phyloP scores from a whole-genome alignment of 1,140 invertebrate genomes.

The Drosophila varians region DNA sequence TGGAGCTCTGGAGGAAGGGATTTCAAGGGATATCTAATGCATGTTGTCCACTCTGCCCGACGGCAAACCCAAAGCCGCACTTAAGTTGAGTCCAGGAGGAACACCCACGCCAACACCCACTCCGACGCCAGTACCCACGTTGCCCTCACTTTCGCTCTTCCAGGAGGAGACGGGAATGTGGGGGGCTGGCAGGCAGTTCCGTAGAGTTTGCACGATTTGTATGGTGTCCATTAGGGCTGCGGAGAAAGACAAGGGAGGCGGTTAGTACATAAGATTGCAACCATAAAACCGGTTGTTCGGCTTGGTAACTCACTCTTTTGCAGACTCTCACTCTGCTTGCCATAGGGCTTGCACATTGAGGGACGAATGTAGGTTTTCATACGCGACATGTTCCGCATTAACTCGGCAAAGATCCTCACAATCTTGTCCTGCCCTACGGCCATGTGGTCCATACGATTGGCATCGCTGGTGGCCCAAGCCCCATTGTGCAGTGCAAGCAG shows the following conservation, averaged over 20 bases:
- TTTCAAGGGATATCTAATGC: slow-evolving; percentile 37
- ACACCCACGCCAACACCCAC: slow-evolving; percentile 47
- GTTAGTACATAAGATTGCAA: slow-evolving; percentile 8
- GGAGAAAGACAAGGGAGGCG: not conserved
- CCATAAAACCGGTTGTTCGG: slow-evolving; percentile 12
- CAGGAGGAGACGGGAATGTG: slow-evolving; percentile 93
- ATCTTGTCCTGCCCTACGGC: slow-evolving; percentile 91
- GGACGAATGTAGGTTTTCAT: slow-evolving; percentile 93
- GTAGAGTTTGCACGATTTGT: slow-evolving; percentile 91
- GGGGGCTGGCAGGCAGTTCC: slow-evolving; percentile 92
- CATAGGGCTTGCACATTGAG: slow-evolving; percentile 94
- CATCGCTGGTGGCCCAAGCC: slow-evolving; percentile 84
- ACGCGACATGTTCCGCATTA: slow-evolving; percentile 93
- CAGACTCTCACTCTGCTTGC: slow-evolving; percentile 93
- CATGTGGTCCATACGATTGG: slow-evolving; percentile 60
- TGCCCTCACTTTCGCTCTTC: slow-evolving; percentile 89
- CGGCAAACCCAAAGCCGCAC: slow-evolving; percentile 56
- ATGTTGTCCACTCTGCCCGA: slow-evolving; percentile 58
- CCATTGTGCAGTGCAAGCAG: slow-evolving; percentile 89
- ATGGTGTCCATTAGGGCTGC: slow-evolving; percentile 92
- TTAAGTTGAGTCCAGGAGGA: slow-evolving; percentile 48
- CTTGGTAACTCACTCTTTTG: slow-evolving; percentile 90
- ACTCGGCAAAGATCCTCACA: slow-evolving; percentile 91
- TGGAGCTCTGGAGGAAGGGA: slow-evolving; percentile 11
- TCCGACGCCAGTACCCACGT: slow-evolving; percentile 34